phyloP scores from a whole-genome alignment of 2,888 invertebrate genomes.

The Dioctria rufipes region DNA sequence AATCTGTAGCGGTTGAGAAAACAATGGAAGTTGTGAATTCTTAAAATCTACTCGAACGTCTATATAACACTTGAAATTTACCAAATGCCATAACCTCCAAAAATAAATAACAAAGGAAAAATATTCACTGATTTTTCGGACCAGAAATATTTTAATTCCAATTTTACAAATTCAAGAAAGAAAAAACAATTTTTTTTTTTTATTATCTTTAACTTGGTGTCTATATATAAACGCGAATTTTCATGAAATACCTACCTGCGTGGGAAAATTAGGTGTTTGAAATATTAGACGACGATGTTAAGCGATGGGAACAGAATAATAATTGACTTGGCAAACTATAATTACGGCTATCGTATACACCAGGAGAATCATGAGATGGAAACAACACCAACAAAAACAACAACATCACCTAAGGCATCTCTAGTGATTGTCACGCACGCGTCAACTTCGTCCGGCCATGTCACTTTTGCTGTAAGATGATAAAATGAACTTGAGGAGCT shows the following conservation, averaged over 20 bases:
- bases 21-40: too few species aligned
- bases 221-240: not conserved
- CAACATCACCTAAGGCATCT: conserved; percentile 56
- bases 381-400: conserved; percentile 8
- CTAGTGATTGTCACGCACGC: conserved; percentile 58
- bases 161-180: too few species aligned
- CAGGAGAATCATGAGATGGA: conserved; percentile 11
- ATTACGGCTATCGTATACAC: conserved; percentile 27
- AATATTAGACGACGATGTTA: conserved; percentile 46
- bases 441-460: conserved; percentile 54
- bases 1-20: too few species aligned
- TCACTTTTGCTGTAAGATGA: conserved; percentile 15
- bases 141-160: too few species aligned
- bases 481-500: conserved; percentile 5
- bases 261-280: conserved; percentile 34
- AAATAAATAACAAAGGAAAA: too few species aligned
- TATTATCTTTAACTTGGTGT: not conserved
- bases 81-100: too few species aligned
- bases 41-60: too few species aligned
- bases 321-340: conserved; percentile 27
- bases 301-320: conserved; percentile 46
- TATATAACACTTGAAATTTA: too few species aligned
- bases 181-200: too few species aligned
- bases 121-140: too few species aligned
- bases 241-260: not conserved